Percentiles rank a stretch among this genome's conserved stretches.
These are phyloP conservation scores for Cavia aperea DNA, from an alignment of 2,113 vertebrate genomes.

Conservation along the genomic window DNA sequence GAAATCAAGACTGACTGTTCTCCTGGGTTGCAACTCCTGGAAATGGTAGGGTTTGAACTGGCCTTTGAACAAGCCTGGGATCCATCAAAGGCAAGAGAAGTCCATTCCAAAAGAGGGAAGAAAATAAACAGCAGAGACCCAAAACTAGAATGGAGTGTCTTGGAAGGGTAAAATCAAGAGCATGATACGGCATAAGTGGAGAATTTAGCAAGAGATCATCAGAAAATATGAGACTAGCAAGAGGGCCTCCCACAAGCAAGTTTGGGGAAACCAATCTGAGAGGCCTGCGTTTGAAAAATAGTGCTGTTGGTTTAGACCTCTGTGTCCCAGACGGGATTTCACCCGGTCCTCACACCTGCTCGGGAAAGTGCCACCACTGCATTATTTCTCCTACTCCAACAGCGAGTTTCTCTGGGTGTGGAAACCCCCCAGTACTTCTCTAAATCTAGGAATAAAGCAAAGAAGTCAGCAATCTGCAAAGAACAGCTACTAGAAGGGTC, in stretches of 20 bases:
- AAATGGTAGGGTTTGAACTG: neutral
- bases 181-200: neutral
- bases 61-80: neutral
- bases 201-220: neutral
- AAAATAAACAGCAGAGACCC: neutral
- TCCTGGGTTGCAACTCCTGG: neutral
- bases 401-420: neutral
- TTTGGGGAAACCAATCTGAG: neutral
- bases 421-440: neutral
- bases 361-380: neutral
- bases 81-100: constrained; percentile 17
- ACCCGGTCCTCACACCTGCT: neutral
- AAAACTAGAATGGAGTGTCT: neutral
- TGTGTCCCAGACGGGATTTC: neutral
- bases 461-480: neutral
- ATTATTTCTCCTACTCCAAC: neutral
- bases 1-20: neutral
- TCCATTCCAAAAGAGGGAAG: neutral
- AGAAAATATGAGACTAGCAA: neutral
- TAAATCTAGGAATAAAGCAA: neutral
- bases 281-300: constrained; percentile 13
- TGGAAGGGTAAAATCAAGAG: neutral
- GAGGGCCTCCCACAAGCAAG: neutral
- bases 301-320: neutral
- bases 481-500: neutral